A percentile compares a stretch with the other conserved stretches of the same genome.
These are phyloP conservation scores for Dyspetes luteomarginatus DNA, from an alignment of 2,888 invertebrate species.

Conservation along the genomic window DNA sequence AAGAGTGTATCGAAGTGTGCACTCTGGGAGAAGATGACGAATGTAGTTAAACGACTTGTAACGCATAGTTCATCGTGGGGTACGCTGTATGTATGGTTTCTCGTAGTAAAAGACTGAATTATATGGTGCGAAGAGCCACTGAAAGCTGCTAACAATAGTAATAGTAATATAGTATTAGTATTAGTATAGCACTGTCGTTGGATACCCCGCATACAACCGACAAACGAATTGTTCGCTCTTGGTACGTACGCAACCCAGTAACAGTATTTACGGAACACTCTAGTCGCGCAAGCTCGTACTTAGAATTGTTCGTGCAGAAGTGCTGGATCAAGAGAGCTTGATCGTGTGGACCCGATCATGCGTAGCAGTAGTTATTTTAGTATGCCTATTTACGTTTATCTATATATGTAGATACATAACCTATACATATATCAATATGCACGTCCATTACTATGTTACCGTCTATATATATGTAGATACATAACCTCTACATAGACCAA, in stretches of 20 bases:
- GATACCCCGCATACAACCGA: conserved; percentile 22
- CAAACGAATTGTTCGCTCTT: conserved; percentile 70
- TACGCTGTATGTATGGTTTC: background rate
- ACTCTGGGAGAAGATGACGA: background rate
- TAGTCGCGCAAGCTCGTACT: conserved; percentile 51
- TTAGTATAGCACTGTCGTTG: background rate
- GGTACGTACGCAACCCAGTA: conserved; percentile 67
- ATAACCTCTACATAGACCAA: too few species aligned
- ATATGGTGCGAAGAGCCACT: conserved; percentile 18
- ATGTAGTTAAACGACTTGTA: background rate
- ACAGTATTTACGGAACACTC: conserved; percentile 78
- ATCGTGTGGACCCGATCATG: conserved; percentile 46
- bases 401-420: too few species aligned
- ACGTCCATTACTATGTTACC: too few species aligned
- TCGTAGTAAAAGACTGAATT: conserved; percentile 21
- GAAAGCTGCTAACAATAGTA: conserved; percentile 5
- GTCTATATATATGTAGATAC: too few species aligned
- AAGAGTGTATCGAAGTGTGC: background rate
- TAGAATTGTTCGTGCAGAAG: conserved; percentile 61
- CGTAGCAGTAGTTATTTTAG: too few species aligned
- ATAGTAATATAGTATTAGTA: background rate
- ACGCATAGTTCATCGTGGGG: background rate
- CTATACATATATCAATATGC: too few species aligned
- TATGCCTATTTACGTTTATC: too few species aligned
- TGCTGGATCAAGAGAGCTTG: conserved; percentile 40